Evolutionary conservation across 2,113 vertebrate genomes (phyloP).

Genomic region (Misgurnus mizolepis): DNA sequence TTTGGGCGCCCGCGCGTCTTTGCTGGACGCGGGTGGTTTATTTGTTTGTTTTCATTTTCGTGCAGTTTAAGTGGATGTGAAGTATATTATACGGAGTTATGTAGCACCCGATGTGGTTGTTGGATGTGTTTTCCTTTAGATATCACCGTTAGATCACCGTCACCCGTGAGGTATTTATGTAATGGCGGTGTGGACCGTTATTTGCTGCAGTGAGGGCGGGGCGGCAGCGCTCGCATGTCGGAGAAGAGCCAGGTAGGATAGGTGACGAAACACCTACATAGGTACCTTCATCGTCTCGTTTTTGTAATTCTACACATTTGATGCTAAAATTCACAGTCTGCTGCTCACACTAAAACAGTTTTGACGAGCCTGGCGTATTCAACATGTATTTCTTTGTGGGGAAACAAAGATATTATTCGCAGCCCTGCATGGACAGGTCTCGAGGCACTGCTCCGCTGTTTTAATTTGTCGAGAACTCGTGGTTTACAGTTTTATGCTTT

Average conservation of each 20-base stretch:
- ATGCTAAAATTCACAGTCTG: not conserved
- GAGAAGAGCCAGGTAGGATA: slow-evolving; percentile 73
- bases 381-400: not conserved
- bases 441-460: not conserved
- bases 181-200: slow-evolving; percentile 69
- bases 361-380: not conserved
- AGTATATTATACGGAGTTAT: slow-evolving; percentile 33
- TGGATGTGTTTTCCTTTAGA: slow-evolving; percentile 6
- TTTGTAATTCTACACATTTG: not conserved
- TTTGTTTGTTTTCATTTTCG: slow-evolving; percentile 44
- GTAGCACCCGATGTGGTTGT: slow-evolving; percentile 60
- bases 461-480: not conserved
- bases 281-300: slow-evolving; percentile 37
- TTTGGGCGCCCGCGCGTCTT: not conserved
- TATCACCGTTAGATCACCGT: slow-evolving; percentile 1
- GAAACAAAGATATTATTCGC: slow-evolving; percentile 12
- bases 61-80: not conserved
- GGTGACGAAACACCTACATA: slow-evolving; percentile 80
- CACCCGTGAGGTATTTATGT: slow-evolving; percentile 42
- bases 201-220: slow-evolving; percentile 77
- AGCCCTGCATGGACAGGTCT: not conserved
- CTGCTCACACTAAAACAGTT: not conserved
- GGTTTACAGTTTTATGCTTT: not conserved
- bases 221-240: slow-evolving; percentile 57
- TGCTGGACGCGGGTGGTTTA: slow-evolving; percentile 10